phyloP scores from a whole-genome alignment of 1,140 invertebrate species.

The Musca vetustissima region DNA sequence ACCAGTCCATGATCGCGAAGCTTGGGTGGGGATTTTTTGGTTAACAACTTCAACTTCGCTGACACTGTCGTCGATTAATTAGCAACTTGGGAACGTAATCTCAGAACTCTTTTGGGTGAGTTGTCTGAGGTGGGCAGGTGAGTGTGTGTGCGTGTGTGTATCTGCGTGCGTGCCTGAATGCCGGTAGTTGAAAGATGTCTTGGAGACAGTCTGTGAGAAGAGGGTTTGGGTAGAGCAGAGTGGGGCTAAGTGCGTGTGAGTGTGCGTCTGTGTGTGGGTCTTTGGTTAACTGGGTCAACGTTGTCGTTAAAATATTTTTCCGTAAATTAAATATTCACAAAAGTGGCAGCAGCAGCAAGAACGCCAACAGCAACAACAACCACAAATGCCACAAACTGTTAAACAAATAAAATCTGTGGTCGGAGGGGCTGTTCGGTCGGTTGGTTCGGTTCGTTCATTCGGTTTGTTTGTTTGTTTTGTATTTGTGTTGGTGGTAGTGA shows the following conservation, averaged over 20 bases:
- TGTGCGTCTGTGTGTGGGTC: neutral
- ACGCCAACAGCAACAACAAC: too few species aligned
- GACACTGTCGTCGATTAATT: conserved; percentile 5
- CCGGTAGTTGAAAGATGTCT: too few species aligned
- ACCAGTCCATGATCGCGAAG: neutral
- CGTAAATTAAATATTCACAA: conserved; percentile 24
- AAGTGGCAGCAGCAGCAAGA: neutral
- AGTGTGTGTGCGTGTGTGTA: neutral
- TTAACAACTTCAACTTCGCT: too few species aligned
- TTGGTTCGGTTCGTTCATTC: too few species aligned
- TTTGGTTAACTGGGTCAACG: conserved; percentile 18
- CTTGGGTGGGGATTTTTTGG: neutral
- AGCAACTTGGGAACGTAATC: conserved; percentile 14
- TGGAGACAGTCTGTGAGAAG: too few species aligned
- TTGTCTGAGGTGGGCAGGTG: neutral
- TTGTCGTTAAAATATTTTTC: conserved; percentile 23
- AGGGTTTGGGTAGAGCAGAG: neutral
- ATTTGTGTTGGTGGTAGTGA: neutral
- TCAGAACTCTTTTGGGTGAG: neutral
- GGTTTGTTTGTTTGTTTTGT: conserved; percentile 1
- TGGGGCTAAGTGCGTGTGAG: neutral
- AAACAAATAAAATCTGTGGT: conserved; percentile 20
- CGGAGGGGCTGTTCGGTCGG: too few species aligned
- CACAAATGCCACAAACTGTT: conserved; percentile 11
- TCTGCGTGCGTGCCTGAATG: neutral